Evolutionary conservation across 2,113 vertebrate genomes (phyloP).

Genomic region (Sebastes schlegelii): DNA sequence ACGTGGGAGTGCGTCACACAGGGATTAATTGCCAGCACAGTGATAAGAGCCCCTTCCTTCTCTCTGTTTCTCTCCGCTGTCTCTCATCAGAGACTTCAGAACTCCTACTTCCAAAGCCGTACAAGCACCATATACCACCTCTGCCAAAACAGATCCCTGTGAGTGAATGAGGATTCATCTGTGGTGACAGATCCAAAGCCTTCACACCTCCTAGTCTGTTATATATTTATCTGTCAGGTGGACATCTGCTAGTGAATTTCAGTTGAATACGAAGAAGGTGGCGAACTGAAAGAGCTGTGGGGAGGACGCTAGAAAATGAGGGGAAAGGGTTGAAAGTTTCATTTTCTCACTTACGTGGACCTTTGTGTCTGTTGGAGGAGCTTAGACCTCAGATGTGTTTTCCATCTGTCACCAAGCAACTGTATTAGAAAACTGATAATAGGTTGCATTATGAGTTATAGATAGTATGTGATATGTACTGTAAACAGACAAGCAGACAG

Average conservation of each 20-base stretch:
- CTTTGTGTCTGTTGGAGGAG: not conserved
- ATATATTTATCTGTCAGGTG: conserved; percentile 50
- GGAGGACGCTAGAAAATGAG: conserved; percentile 6
- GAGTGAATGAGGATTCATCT: conserved; percentile 58
- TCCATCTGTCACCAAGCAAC: conserved; percentile 3
- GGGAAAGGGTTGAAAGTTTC: not conserved
- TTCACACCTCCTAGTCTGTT: conserved; percentile 35
- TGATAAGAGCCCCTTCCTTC: conserved; percentile 59
- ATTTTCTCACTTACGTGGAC: not conserved
- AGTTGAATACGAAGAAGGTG: conserved; percentile 18
- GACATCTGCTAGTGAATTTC: conserved; percentile 62
- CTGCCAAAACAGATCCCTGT: conserved; percentile 48
- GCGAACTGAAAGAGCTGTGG: conserved; percentile 31
- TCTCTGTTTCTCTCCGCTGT: conserved; percentile 33
- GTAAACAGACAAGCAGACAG: too few species aligned
- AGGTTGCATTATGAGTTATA: not conserved
- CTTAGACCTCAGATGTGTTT: not conserved
- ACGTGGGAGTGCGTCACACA: conserved; percentile 52
- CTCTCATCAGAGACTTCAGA: conserved; percentile 43
- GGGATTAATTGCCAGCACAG: conserved; percentile 68
- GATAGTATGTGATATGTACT: too few species aligned
- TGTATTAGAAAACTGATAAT: not conserved
- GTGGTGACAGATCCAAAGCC: conserved; percentile 46
- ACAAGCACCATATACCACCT: conserved; percentile 1
- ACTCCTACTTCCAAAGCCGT: conserved; percentile 35